Conservation (phyloP, 2,797 vertebrate genomes). For the Eleutherodactylus coqui region DNA sequence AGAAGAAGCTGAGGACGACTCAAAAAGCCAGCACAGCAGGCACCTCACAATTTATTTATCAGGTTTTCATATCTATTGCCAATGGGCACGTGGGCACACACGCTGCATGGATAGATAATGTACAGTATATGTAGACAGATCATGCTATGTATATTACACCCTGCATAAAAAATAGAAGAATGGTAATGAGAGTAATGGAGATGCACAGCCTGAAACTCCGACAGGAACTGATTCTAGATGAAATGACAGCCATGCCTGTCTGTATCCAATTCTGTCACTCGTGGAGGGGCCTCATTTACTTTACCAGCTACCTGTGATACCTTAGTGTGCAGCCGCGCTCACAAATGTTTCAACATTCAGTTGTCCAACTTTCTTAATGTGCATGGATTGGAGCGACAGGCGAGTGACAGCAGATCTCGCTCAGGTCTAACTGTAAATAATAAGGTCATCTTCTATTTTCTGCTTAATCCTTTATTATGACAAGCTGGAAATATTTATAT, state of each 20-base stretch:
- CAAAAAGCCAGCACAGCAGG: conserved; percentile 57
- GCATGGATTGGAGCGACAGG: conserved; percentile 27
- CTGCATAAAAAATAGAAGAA: conserved; percentile 29
- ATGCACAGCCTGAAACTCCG: background rate
- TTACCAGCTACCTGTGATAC: conserved; percentile 28
- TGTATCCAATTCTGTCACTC: conserved; percentile 22
- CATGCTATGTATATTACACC: conserved; percentile 20
- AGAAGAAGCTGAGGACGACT: conserved; percentile 59
- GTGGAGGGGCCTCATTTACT: background rate
- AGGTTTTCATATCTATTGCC: conserved; percentile 51
- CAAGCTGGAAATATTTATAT: conserved; percentile 14
- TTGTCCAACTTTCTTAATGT: background rate
- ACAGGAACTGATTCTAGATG: conserved; percentile 12
- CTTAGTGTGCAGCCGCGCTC: background rate
- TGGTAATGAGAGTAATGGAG: conserved; percentile 21
- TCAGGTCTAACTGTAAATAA: conserved; percentile 18
- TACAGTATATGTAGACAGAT: conserved; percentile 31
- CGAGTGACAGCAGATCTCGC: conserved; percentile 16
- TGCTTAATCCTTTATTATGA: conserved; percentile 9
- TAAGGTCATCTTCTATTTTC: conserved; percentile 22
- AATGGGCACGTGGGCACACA: conserved; percentile 20
- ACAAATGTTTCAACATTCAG: conserved; percentile 12
- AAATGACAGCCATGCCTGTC: conserved; percentile 9
- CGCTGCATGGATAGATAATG: conserved; percentile 27
- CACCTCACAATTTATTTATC: conserved; percentile 60